A percentile compares a stretch with the other conserved stretches of the same genome.
Evolutionary conservation across 2,113 vertebrate genomes (phyloP).

Genomic region (Calypte anna): DNA sequence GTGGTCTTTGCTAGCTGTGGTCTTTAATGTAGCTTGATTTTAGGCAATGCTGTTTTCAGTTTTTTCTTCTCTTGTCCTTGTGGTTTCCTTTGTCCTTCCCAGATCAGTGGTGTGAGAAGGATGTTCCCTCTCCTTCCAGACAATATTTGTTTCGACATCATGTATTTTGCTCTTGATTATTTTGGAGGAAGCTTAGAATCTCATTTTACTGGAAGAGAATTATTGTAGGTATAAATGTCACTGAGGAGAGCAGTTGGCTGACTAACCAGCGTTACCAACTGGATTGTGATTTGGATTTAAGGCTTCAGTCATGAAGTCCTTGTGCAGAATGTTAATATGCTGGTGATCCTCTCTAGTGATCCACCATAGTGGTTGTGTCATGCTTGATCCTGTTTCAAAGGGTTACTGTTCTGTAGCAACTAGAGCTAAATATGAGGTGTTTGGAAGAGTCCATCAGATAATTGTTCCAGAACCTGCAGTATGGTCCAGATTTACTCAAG

Average conservation of each 20-base stretch:
- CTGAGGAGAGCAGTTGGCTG: neutral
- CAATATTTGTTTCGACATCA: neutral
- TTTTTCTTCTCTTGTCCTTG: neutral
- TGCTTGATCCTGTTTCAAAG: neutral
- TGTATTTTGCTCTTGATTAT: neutral
- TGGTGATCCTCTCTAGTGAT: neutral
- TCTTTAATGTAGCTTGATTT: neutral
- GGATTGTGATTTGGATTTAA: neutral
- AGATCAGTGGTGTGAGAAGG: neutral
- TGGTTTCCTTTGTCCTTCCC: neutral
- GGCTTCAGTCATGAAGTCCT: neutral
- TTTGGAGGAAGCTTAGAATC: neutral
- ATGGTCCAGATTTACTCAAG: neutral
- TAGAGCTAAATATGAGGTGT: neutral
- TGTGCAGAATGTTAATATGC: neutral
- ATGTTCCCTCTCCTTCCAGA: neutral
- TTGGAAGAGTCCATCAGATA: neutral
- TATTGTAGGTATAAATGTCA: neutral
- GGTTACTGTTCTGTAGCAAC: neutral
- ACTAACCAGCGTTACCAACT: neutral
- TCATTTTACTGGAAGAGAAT: neutral
- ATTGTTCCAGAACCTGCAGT: neutral
- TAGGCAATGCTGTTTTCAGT: neutral
- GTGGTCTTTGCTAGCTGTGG: neutral
- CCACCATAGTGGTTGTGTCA: neutral